These are phyloP conservation scores for Diachasma alloeum DNA, from an alignment of 1,140 invertebrate species.

Conservation along the genomic window DNA sequence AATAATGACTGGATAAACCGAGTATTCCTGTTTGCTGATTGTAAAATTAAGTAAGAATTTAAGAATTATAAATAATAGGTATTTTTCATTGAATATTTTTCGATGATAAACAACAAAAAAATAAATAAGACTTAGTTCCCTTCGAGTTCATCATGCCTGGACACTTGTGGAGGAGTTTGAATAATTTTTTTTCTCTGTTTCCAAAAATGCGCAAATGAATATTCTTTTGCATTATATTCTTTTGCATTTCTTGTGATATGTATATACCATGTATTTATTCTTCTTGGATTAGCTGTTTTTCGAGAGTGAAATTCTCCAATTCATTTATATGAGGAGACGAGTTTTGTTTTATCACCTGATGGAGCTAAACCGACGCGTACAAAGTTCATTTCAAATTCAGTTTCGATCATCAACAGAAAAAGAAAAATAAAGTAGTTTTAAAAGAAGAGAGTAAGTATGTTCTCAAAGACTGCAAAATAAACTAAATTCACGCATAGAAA, in stretches of 20 bases:
- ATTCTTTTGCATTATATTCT: conserved; percentile 5
- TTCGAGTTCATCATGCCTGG: conserved; percentile 34
- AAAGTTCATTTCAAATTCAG: too few species aligned
- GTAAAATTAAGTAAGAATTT: conserved; percentile 46
- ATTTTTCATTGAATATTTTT: conserved; percentile 52
- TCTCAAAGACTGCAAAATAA: conserved; percentile 20
- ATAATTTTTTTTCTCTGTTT: conserved; percentile 14
- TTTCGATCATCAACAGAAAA: conserved; percentile 1
- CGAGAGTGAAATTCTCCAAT: background rate
- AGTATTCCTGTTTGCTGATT: conserved; percentile 58
- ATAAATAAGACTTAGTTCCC: conserved; percentile 47
- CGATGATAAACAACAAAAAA: conserved; percentile 37
- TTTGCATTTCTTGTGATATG: background rate
- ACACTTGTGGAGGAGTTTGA: conserved; percentile 55
- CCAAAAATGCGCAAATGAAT: conserved; percentile 8
- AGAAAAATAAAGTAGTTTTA: too few species aligned
- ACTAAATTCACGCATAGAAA: background rate
- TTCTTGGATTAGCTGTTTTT: background rate
- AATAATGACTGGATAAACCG: conserved; percentile 50
- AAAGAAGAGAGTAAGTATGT: conserved; percentile 26
- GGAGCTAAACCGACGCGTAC: too few species aligned
- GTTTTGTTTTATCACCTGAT: too few species aligned
- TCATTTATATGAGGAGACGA: too few species aligned
- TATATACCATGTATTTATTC: background rate
- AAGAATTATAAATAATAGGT: conserved; percentile 55